These are phyloP conservation scores for Melozone crissalis DNA, from an alignment of 2,113 vertebrate species.

Conservation along the genomic window DNA sequence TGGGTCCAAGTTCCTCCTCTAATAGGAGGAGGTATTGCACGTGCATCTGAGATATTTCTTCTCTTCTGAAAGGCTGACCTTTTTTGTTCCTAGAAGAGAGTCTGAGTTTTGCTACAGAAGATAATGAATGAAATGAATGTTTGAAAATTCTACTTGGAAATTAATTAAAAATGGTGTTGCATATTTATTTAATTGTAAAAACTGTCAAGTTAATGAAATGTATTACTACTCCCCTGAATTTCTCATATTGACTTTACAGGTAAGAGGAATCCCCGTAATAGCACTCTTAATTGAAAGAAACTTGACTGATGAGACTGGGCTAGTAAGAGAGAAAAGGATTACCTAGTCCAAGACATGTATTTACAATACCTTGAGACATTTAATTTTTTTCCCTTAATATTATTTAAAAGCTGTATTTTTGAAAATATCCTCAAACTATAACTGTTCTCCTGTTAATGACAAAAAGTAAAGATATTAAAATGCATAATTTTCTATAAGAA, in stretches of 20 bases:
- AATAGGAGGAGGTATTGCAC: neutral
- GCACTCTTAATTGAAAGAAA: neutral
- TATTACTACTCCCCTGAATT: neutral
- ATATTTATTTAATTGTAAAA: neutral
- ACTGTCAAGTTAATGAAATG: neutral
- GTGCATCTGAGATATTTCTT: neutral
- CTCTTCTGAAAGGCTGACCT: neutral
- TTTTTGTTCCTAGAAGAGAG: neutral
- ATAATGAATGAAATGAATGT: neutral
- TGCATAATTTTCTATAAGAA: neutral
- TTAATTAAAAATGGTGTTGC: neutral
- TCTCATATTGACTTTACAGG: neutral
- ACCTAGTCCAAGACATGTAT: neutral
- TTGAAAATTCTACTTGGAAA: neutral
- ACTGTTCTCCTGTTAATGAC: neutral
- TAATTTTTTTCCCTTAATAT: neutral
- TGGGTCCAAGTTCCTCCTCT: neutral
- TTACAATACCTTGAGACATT: neutral
- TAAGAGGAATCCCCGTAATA: neutral
- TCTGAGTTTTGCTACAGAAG: neutral
- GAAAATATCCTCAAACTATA: neutral
- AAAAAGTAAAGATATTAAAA: neutral
- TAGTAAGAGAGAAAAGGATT: neutral
- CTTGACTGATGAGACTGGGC: neutral
- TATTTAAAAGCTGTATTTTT: neutral